Conservation (phyloP, 2,113 vertebrate species). For the Oncorhynchus clarkii region DNA sequence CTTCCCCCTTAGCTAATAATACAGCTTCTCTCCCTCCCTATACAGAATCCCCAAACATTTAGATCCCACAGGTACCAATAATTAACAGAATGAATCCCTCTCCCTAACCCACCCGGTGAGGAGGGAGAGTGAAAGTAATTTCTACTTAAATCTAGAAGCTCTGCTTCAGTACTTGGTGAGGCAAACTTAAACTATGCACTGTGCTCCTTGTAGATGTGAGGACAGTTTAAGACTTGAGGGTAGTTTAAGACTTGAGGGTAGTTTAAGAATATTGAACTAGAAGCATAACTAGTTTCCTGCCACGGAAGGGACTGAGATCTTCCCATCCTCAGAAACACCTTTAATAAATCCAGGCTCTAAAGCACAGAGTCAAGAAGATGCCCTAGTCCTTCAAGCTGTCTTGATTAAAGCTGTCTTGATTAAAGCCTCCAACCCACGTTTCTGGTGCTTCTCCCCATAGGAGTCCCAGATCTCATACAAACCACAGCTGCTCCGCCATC, state of each 20-base stretch:
- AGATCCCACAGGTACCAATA: background rate
- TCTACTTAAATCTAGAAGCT: background rate
- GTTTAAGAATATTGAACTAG: no score
- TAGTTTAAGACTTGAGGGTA: background rate
- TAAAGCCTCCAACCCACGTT: background rate
- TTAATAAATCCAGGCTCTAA: background rate
- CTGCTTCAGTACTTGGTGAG: background rate
- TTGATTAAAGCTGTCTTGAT: background rate
- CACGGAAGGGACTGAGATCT: background rate
- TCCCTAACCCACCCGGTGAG: background rate
- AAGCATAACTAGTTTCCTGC: background rate
- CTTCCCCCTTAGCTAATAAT: no score
- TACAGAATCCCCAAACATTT: background rate
- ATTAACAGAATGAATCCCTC: background rate
- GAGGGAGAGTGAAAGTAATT: background rate
- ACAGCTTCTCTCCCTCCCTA: no score
- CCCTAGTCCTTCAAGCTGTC: background rate
- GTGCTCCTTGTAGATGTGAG: background rate
- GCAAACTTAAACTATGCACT: background rate
- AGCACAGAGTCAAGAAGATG: background rate
- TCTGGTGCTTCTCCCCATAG: background rate
- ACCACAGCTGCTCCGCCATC: conserved; percentile 6
- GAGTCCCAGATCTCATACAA: background rate
- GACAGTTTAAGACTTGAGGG: no score
- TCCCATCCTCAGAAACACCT: background rate